A percentile compares a stretch with the other conserved stretches of the same genome.
Conservation (phyloP, 1,140 invertebrate species). For the Fopius arisanus region DNA sequence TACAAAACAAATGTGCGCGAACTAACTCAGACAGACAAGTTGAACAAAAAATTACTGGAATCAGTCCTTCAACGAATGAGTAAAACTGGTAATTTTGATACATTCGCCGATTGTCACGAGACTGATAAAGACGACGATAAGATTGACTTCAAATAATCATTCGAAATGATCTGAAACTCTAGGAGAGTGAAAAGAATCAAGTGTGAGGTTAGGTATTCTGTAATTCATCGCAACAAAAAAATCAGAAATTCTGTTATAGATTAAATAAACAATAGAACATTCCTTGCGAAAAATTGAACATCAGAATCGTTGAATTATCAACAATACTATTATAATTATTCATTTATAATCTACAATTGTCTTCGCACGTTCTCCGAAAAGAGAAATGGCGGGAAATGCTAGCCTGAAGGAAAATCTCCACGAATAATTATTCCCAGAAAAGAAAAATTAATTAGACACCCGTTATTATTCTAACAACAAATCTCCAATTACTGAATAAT, state of each 20-base stretch:
- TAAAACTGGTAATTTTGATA: constrained; percentile 52
- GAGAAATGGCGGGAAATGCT: background rate
- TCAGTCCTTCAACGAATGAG: constrained; percentile 70
- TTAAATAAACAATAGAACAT: background rate
- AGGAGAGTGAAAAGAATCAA: background rate
- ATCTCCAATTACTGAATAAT: too few relatives aligned
- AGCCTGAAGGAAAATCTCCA: too few relatives aligned
- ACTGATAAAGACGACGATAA: constrained; percentile 36
- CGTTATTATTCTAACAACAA: too few relatives aligned
- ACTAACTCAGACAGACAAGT: constrained; percentile 69
- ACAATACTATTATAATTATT: background rate
- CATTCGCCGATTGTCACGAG: constrained; percentile 45
- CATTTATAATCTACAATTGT: background rate
- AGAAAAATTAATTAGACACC: too few relatives aligned
- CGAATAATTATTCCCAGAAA: too few relatives aligned
- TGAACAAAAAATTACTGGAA: constrained; percentile 71
- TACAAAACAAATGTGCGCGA: constrained; percentile 51
- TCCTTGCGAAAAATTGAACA: background rate
- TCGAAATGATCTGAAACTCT: background rate
- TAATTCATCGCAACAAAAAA: background rate
- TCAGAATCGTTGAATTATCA: background rate
- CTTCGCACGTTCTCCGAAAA: too few relatives aligned
- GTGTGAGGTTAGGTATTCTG: constrained; percentile 24
- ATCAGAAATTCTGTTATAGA: background rate
- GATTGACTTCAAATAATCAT: constrained; percentile 42